These are phyloP conservation scores for Noturus placidus DNA, from an alignment of 2,113 vertebrate genomes.

Conservation along the genomic window DNA sequence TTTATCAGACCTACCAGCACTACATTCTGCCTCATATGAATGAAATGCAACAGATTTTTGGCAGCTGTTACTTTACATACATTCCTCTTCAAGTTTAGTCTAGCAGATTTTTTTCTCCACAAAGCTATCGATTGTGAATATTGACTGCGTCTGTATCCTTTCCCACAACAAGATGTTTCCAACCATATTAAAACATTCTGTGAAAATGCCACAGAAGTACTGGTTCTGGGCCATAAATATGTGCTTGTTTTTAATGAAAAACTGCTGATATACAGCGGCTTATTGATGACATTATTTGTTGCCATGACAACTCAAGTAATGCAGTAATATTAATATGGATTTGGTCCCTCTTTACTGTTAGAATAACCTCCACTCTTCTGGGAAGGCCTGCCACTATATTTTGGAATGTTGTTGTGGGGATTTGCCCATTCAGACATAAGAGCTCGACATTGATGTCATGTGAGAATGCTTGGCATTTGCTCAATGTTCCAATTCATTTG, in stretches of 20 bases:
- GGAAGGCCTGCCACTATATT: background rate
- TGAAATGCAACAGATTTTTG: background rate
- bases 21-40: background rate
- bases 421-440: background rate
- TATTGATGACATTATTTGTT: background rate
- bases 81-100: background rate
- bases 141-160: background rate
- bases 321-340: background rate
- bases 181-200: too few species aligned
- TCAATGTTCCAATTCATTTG: background rate
- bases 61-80: background rate
- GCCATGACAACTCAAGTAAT: background rate
- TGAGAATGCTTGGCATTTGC: too few species aligned
- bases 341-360: background rate
- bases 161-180: background rate
- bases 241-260: background rate
- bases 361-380: background rate
- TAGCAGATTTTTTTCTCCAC: background rate
- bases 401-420: background rate
- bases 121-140: background rate
- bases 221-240: background rate
- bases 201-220: background rate
- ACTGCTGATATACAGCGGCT: background rate
- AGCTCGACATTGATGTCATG: background rate
- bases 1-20: background rate